Conservation (phyloP, 30 jellyfish, hydroid and myxozoan genomes). For the Hydractinia echinata region DNA sequence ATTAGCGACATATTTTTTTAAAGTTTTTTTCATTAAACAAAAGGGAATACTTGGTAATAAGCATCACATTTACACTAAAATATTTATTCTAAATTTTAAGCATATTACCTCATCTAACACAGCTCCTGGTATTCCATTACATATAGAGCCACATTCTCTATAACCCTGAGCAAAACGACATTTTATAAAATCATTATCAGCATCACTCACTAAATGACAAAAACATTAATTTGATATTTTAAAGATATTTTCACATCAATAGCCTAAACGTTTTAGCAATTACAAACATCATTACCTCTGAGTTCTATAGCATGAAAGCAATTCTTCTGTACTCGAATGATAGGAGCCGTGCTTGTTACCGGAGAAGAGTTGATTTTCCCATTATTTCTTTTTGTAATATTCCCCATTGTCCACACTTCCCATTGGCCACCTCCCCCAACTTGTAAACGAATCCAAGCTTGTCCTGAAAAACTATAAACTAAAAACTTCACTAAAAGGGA, state of each 20-base stretch:
- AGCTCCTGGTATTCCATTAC: constrained; percentile 21
- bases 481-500: too few species aligned
- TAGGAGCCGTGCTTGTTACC: constrained; percentile 20
- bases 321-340: background rate
- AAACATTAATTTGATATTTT: too few species aligned
- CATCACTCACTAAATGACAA: too few species aligned
- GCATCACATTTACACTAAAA: too few species aligned
- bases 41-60: too few species aligned
- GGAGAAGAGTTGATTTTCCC: constrained; percentile 13
- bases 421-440: constrained; percentile 14
- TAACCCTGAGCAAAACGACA: constrained; percentile 1
- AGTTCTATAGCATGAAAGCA: constrained; percentile 10
- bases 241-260: too few species aligned
- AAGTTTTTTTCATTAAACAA: too few species aligned
- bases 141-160: constrained; percentile 34
- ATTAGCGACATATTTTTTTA: too few species aligned
- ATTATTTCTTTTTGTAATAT: constrained; percentile 4
- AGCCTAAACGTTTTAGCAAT: too few species aligned
- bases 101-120: constrained; percentile 24
- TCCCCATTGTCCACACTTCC: constrained; percentile 9
- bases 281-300: too few species aligned
- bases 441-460: background rate
- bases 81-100: too few species aligned
- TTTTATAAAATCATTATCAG: background rate
- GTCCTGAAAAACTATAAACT: background rate